Evolutionary conservation across 2,797 vertebrate species (phyloP).

Genomic region (Chelmon rostratus): DNA sequence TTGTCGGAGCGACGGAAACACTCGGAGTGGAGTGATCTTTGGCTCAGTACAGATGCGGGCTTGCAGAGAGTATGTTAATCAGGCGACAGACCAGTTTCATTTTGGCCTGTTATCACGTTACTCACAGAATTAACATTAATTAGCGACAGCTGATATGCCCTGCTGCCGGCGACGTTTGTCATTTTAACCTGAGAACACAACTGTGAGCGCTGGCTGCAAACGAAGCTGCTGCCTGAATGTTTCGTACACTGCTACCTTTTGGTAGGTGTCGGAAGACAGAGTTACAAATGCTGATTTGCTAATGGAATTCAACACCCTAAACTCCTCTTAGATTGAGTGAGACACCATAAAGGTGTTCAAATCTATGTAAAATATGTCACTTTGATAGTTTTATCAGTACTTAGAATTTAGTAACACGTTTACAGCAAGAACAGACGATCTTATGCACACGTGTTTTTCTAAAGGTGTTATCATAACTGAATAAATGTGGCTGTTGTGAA

Average conservation of each 20-base stretch:
- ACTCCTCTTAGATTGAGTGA: not conserved
- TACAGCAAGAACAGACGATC: not conserved
- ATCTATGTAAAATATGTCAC: not conserved
- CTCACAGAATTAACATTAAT: slow-evolving; percentile 7
- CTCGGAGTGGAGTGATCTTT: not conserved
- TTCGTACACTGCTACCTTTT: not conserved
- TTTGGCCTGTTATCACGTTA: not conserved
- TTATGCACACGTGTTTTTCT: not conserved
- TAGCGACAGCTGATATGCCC: not conserved
- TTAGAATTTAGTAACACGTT: not conserved
- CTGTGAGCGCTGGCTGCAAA: not conserved
- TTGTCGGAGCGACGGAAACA: not conserved
- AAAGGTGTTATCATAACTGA: not conserved
- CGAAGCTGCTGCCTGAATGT: not conserved
- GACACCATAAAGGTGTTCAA: not conserved
- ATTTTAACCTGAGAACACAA: not conserved
- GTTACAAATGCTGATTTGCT: not conserved
- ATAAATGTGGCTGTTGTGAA: not conserved
- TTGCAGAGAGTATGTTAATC: not conserved
- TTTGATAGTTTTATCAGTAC: not conserved
- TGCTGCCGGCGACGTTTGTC: not conserved
- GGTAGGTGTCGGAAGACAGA: not conserved
- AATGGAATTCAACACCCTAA: not conserved
- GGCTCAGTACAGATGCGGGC: not conserved
- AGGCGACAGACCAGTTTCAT: not conserved